A percentile compares a stretch with the other conserved stretches of the same genome.
phyloP scores from a whole-genome alignment of 1,140 invertebrate species.

The Bombus pascuorum region DNA sequence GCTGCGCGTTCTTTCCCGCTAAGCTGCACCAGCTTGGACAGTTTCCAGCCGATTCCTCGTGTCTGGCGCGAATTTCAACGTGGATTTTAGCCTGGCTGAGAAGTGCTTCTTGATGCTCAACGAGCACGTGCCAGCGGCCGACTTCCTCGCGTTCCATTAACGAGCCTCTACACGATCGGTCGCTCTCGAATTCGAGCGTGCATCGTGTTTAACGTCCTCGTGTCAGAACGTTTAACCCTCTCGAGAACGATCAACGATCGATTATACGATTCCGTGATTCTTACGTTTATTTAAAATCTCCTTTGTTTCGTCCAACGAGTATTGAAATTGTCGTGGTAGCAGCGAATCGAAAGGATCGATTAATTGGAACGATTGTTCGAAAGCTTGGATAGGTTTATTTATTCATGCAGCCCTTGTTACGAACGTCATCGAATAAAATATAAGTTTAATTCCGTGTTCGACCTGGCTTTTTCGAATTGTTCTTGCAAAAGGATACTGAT shows the following conservation, averaged over 20 bases:
- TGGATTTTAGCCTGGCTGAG: constrained; percentile 13
- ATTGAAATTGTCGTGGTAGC: not conserved
- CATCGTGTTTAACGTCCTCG: not conserved
- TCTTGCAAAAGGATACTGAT: not conserved
- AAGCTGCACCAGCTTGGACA: constrained; percentile 58
- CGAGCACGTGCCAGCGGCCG: constrained; percentile 36
- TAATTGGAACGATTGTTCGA: constrained; percentile 6
- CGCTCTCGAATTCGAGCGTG: not conserved
- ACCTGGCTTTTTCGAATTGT: not conserved
- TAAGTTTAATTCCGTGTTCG: not conserved
- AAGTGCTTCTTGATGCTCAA: constrained; percentile 44
- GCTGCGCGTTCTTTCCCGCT: constrained; percentile 27
- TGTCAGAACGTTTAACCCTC: not conserved
- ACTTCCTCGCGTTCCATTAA: constrained; percentile 35
- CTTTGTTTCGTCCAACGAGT: not conserved
- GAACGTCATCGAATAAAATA: not conserved
- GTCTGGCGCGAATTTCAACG: constrained; percentile 57
- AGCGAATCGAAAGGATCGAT: not conserved
- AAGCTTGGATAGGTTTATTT: constrained; percentile 1
- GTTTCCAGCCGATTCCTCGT: constrained; percentile 56
- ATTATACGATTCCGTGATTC: constrained; percentile 4
- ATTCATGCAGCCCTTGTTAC: not conserved
- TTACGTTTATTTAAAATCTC: not conserved
- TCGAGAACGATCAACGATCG: not conserved
- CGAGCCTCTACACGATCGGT: not conserved